These are phyloP conservation scores for Sterrhoptilus dennistouni DNA, from an alignment of 2,113 vertebrate genomes.

Conservation along the genomic window DNA sequence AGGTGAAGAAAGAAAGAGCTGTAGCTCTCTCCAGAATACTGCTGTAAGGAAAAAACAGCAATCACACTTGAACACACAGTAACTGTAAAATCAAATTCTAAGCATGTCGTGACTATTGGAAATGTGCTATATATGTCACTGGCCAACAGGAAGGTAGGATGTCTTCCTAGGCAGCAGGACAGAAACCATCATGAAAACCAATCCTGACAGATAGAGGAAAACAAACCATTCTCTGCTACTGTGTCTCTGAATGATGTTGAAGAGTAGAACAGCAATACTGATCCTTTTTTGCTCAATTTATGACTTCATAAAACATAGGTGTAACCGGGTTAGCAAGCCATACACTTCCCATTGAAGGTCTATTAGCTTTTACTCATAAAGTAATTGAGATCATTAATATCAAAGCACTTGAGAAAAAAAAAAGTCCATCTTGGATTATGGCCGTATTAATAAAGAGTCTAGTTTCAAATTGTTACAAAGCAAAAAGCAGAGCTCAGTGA, in stretches of 20 bases:
- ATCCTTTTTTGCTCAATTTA: background rate
- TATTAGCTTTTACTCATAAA: background rate
- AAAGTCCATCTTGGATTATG: background rate
- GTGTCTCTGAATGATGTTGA: accelerated
- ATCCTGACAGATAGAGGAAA: background rate
- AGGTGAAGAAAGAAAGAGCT: background rate
- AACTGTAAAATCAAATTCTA: background rate
- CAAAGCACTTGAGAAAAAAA: background rate
- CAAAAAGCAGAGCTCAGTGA: background rate
- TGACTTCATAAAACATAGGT: background rate
- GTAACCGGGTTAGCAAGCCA: background rate
- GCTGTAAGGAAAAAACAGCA: background rate
- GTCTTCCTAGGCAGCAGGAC: background rate
- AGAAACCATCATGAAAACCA: background rate
- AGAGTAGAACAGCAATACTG: background rate
- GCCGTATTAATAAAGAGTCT: background rate
- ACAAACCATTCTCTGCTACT: background rate
- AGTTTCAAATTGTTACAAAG: background rate
- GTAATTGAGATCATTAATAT: background rate
- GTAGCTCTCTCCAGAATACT: background rate
- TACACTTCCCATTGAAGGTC: background rate
- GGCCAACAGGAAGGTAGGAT: background rate
- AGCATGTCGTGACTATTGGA: background rate
- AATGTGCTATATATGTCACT: background rate
- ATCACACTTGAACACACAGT: background rate